Evolutionary conservation across 2,797 vertebrate genomes (phyloP).

Genomic region (Siniperca scherzeri): DNA sequence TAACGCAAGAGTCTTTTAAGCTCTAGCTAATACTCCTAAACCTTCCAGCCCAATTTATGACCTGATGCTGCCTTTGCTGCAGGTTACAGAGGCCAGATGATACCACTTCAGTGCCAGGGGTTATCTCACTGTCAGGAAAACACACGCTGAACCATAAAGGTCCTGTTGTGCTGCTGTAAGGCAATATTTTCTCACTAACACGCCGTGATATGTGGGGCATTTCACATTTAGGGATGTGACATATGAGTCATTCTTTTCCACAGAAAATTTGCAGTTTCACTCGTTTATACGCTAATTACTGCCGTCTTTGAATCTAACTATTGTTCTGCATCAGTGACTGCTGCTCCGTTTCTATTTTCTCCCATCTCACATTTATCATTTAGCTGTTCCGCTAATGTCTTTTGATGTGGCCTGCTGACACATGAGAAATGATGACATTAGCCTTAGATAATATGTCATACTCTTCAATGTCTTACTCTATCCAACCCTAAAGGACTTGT

Average conservation of each 20-base stretch:
- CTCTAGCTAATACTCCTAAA: constrained; percentile 32
- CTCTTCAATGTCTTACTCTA: constrained; percentile 37
- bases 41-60: constrained; percentile 51
- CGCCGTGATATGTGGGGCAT: constrained; percentile 36
- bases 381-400: constrained; percentile 32
- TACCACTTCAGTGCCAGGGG: constrained; percentile 53
- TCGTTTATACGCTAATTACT: constrained; percentile 58
- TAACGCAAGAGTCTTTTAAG: constrained; percentile 15
- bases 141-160: constrained; percentile 62
- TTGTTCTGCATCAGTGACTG: constrained; percentile 48
- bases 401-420: constrained; percentile 64
- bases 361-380: constrained; percentile 53
- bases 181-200: constrained; percentile 53
- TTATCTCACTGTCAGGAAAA: constrained; percentile 66
- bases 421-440: constrained; percentile 60
- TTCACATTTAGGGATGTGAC: constrained; percentile 49
- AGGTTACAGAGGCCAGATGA: constrained; percentile 58
- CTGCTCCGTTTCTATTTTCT: constrained; percentile 49
- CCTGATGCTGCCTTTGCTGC: constrained; percentile 53
- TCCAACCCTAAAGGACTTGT: constrained; percentile 21
- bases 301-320: constrained; percentile 37
- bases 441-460: constrained; percentile 35
- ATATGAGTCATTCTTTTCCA: constrained; percentile 48
- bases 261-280: constrained; percentile 46
- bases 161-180: constrained; percentile 67